phyloP scores from a whole-genome alignment of 2,888 invertebrate species.

The Thera obeliscata region DNA sequence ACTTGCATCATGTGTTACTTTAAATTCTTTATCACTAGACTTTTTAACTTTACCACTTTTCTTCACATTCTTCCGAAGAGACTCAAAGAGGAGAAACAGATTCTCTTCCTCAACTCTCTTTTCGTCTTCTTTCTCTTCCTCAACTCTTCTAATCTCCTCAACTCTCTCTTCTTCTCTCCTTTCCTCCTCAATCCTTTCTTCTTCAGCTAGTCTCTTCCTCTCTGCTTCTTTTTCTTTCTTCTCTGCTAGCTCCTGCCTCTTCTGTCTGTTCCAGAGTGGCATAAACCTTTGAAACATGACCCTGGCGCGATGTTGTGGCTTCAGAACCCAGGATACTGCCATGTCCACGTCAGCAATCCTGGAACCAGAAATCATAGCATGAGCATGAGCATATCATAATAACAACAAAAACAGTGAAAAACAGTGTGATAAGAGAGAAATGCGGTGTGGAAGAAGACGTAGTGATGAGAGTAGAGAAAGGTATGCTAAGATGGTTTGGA shows the following conservation, averaged over 20 bases:
- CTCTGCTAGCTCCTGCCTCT: conserved; percentile 67
- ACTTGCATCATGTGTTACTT: not conserved
- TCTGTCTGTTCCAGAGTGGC: conserved; percentile 78
- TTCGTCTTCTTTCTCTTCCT: conserved; percentile 6
- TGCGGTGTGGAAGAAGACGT: too few relatives aligned
- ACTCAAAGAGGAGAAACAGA: not conserved
- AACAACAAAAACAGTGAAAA: too few relatives aligned
- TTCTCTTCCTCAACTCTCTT: conserved; percentile 7
- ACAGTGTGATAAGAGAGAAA: too few relatives aligned
- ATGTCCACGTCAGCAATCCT: conserved; percentile 79
- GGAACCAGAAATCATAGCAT: conserved; percentile 40
- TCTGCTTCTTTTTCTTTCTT: conserved; percentile 56
- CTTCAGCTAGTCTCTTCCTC: conserved; percentile 24
- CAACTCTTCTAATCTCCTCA: not conserved
- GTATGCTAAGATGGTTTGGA: too few relatives aligned
- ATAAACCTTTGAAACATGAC: conserved; percentile 81
- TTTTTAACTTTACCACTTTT: conserved; percentile 1
- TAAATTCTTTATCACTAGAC: not conserved
- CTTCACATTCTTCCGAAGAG: not conserved
- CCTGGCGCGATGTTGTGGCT: conserved; percentile 75
- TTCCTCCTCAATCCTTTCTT: conserved; percentile 5
- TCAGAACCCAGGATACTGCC: conserved; percentile 80
- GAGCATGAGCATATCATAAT: too few relatives aligned
- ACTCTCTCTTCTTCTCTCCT: not conserved
- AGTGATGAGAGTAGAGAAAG: too few relatives aligned